Base-by-base conservation (phyloP, 2,888 invertebrate species). In the Belgica antarctica region DNA sequence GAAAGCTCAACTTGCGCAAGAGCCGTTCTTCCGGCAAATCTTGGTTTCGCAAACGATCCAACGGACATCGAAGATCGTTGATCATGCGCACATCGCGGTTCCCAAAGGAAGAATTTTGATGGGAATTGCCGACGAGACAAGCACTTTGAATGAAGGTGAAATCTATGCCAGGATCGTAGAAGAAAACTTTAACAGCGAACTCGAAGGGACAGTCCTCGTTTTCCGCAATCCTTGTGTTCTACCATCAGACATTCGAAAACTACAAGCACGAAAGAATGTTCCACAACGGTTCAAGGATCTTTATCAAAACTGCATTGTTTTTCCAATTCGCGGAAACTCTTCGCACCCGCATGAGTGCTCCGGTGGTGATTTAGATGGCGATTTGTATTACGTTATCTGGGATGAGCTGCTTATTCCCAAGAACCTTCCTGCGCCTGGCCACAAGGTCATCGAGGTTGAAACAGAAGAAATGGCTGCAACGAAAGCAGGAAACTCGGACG, bases 361-460 rank as follows among this genome's bases (percentile, higher is more conserved):
- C 25, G 59, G 59, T 25, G 59, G 59, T 25, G 59, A 59, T 12
- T 27, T 59, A 27, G 59, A 59, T 59, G 59, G 59, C 4, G 59
- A 59, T 25, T 15, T 59, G 12, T 59, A 59, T 19, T 27, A 59
- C n/a, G 25, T 59, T 10, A 25, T 59, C 10, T 59, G 59, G 59
- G 59, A 59, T 59, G n/a, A 59, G 7, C 1, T n/a, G 4, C n/a
- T 59, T 1, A 19, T 59, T 5, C 59, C 59, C 1, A 12, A 12
- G 17, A 19, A 27, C 25, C 8, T 59, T 25, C 19, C 8, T 27
- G 4, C n/a, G 1, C 59, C 59, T 24, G 59, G 59, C 5, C 5
- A 59, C 19, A 59, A 59, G 10, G 59, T 59, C 1, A 4, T 25
- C 25, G 25, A 59, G n/a, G 59, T 59, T 27, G 27, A 12, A 27